Evolutionary conservation across 1,140 invertebrate species (phyloP).

Genomic region (Akabosia matsudoensis): DNA sequence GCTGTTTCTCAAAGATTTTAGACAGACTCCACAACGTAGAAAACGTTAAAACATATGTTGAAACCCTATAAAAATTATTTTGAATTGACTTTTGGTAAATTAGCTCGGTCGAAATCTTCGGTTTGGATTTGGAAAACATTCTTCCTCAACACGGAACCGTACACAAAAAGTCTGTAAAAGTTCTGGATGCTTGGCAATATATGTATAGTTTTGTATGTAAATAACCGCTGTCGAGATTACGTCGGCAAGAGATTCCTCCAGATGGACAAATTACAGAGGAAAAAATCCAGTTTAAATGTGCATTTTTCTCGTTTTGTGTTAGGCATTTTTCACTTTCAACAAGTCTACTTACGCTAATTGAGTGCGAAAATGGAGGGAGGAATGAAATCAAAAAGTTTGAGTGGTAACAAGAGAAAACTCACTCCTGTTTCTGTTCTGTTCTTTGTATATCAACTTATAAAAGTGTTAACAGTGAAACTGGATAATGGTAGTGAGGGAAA

Average conservation of each 20-base stretch:
- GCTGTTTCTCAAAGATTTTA: no score
- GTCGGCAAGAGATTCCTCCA: not conserved
- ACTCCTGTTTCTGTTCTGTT: not conserved
- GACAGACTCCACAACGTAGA: no score
- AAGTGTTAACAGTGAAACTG: no score
- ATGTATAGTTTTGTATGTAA: not conserved
- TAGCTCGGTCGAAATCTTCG: no score
- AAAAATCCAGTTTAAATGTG: not conserved
- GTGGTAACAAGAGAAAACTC: not conserved
- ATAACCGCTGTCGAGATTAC: not conserved
- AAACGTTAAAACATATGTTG: no score
- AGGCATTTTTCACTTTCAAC: slow-evolving; percentile 15
- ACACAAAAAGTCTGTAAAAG: no score
- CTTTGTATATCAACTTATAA: not conserved
- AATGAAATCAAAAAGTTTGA: not conserved
- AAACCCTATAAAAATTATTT: not conserved
- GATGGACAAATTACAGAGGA: not conserved
- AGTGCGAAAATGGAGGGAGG: slow-evolving; percentile 12
- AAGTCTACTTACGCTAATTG: slow-evolving; percentile 20
- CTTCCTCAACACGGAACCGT: not conserved
- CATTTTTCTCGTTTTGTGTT: not conserved
- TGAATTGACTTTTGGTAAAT: not conserved
- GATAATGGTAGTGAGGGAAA: no score
- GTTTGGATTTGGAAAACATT: not conserved
- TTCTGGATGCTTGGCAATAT: not conserved